Evolutionary conservation across 2,888 invertebrate species (phyloP).

Genomic region (Agrochola circellaris): DNA sequence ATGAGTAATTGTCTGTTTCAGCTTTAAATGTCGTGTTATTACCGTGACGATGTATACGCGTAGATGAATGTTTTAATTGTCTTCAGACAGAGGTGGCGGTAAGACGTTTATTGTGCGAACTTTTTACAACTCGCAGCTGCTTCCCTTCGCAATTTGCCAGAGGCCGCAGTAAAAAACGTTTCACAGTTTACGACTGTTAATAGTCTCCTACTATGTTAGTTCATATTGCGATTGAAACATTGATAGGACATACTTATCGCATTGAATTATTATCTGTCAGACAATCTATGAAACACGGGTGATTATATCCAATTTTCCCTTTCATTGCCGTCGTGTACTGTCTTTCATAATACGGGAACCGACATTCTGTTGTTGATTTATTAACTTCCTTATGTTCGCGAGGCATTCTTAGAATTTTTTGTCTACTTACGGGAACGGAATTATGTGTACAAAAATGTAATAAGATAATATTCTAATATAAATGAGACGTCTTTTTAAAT

Average conservation of each 20-base stretch:
- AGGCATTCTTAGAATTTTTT: constrained; percentile 44
- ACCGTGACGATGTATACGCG: constrained; percentile 50
- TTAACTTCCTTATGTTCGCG: constrained; percentile 55
- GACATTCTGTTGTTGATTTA: constrained; percentile 58
- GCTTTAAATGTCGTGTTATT: constrained; percentile 65
- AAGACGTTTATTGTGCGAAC: constrained; percentile 81
- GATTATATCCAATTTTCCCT: constrained; percentile 47
- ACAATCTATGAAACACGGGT: constrained; percentile 40
- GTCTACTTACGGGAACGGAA: constrained; percentile 36
- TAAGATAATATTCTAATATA: constrained; percentile 62
- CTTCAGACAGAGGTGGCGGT: constrained; percentile 72
- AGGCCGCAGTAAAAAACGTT: constrained; percentile 78
- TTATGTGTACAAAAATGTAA: constrained; percentile 57
- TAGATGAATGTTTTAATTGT: constrained; percentile 72
- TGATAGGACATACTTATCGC: constrained; percentile 24
- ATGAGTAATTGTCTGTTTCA: constrained; percentile 78
- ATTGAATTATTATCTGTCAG: constrained; percentile 44
- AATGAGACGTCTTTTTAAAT: constrained; percentile 60
- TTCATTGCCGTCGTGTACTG: constrained; percentile 46
- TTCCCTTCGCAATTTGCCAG: constrained; percentile 78
- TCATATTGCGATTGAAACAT: constrained; percentile 68
- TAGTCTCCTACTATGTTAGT: constrained; percentile 69
- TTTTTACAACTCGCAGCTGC: constrained; percentile 84
- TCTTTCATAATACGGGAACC: constrained; percentile 48
- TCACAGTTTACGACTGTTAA: constrained; percentile 77